phyloP scores from a whole-genome alignment of 2,113 vertebrate genomes.

The Hippocampus zosterae region DNA sequence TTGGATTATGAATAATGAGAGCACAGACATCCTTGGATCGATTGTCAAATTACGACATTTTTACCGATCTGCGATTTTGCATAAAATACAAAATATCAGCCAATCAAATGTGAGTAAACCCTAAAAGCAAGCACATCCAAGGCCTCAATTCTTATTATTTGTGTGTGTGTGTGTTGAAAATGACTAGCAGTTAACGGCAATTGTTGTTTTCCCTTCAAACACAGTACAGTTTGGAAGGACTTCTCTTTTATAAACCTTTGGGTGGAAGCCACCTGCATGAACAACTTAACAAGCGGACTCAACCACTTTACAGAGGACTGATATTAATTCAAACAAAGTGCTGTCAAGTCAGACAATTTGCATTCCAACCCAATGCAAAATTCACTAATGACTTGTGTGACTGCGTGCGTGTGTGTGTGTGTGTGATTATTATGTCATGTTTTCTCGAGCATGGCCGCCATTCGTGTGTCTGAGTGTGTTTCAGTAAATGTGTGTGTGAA shows the following conservation, averaged over 20 bases:
- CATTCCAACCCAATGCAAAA: background rate
- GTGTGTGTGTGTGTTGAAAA: too few relatives aligned
- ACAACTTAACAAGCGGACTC: background rate
- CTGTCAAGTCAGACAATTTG: background rate
- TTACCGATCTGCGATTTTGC: too few relatives aligned
- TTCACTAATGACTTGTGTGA: background rate
- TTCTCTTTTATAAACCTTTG: background rate
- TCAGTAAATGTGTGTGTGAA: background rate
- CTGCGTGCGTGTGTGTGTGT: background rate
- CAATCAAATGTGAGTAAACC: too few relatives aligned
- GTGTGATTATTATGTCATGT: background rate
- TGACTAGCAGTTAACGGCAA: background rate
- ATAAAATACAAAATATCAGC: too few relatives aligned
- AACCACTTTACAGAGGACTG: background rate
- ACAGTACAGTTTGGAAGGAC: background rate
- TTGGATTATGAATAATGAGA: too few relatives aligned
- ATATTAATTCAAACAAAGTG: background rate
- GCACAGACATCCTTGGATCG: too few relatives aligned
- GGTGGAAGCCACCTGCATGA: background rate
- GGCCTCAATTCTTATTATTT: background rate
- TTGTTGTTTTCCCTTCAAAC: background rate
- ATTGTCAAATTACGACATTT: too few relatives aligned
- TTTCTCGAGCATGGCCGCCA: conserved; percentile 6
- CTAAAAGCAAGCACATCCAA: background rate
- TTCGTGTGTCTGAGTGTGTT: background rate